These are phyloP conservation scores for Falco columbarius DNA, from an alignment of 2,797 vertebrate genomes.

Conservation along the genomic window DNA sequence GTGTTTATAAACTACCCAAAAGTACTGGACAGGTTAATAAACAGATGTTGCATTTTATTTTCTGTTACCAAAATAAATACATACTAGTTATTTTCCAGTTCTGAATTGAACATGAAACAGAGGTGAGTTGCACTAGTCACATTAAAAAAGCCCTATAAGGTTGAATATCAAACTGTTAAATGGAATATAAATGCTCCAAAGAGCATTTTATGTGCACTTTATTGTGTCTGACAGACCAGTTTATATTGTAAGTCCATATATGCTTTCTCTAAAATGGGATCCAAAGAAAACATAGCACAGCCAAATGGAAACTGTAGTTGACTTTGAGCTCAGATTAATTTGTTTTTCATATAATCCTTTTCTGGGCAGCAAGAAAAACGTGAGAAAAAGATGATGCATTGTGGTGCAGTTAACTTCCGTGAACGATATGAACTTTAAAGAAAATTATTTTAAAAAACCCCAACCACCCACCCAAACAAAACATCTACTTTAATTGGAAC, in stretches of 20 bases:
- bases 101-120: neutral
- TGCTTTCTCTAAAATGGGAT: neutral
- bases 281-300: constrained; percentile 38
- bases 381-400: constrained; percentile 41
- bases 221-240: constrained; percentile 29
- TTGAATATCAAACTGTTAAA: neutral
- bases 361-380: constrained; percentile 16
- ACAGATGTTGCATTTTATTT: neutral
- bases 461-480: neutral
- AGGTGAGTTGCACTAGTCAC: neutral
- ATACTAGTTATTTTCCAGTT: neutral
- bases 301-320: constrained; percentile 39
- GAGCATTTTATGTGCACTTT: constrained; percentile 21
- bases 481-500: neutral
- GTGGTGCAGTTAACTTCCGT: neutral
- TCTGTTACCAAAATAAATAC: neutral
- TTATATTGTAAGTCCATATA: neutral
- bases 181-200: constrained; percentile 7
- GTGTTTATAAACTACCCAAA: neutral
- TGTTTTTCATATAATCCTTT: constrained; percentile 39
- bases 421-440: neutral
- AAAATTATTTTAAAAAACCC: neutral
- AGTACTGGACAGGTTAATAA: neutral
- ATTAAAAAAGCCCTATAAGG: neutral
- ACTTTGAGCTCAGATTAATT: constrained; percentile 62